Conservation (phyloP, 2,113 vertebrate species). For the Pipa parva region DNA sequence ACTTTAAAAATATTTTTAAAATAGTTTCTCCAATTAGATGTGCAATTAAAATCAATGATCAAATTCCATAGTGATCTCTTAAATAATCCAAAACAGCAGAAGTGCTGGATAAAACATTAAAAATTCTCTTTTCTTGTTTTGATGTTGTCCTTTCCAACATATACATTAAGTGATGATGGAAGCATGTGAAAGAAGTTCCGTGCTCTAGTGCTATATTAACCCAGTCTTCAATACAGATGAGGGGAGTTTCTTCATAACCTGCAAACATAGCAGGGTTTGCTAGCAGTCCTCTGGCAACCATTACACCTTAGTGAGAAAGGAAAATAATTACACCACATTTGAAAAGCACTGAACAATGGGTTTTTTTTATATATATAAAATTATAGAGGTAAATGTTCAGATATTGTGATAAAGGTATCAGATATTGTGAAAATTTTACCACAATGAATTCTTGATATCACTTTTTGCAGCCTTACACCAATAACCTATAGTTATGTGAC, state of each 20-base stretch:
- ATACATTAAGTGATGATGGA: conserved; percentile 96
- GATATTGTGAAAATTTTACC: too few relatives aligned
- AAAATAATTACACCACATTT: conserved; percentile 41
- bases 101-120: conserved; percentile 90
- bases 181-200: conserved; percentile 88
- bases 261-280: conserved; percentile 93
- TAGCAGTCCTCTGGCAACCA: conserved; percentile 89
- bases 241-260: conserved; percentile 85
- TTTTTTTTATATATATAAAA: too few relatives aligned
- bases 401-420: too few relatives aligned
- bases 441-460: too few relatives aligned
- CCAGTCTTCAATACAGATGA: conserved; percentile 93
- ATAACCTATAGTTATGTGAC: too few relatives aligned
- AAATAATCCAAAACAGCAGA: conserved; percentile 91
- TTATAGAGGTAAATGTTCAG: too few relatives aligned
- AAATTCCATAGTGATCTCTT: conserved; percentile 70
- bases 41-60: too few relatives aligned
- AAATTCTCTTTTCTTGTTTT: conserved; percentile 86
- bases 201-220: conserved; percentile 83
- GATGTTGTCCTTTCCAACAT: conserved; percentile 95
- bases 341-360: background rate
- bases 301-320: conserved; percentile 71
- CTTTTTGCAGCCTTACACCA: too few relatives aligned
- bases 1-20: too few relatives aligned
- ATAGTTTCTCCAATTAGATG: too few relatives aligned